Base-by-base conservation (phyloP, 2,888 invertebrate species). In the Rhagonycha lutea region DNA sequence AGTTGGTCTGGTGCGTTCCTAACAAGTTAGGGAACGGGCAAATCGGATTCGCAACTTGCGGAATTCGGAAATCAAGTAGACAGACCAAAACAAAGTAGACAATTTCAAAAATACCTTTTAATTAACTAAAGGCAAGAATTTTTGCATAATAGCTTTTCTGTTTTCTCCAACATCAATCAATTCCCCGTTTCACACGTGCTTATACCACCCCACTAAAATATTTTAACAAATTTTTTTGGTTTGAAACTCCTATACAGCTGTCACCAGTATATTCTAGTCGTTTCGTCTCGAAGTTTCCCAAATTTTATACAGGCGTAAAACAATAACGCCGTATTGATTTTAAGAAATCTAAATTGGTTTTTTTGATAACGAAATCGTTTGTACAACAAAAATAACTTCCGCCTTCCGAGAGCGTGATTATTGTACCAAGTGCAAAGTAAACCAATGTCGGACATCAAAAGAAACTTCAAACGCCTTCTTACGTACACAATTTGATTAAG, bases 371-470 rank as follows among this genome's bases (percentile, higher is more conserved):
- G 47, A 47, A 47, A 47, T 47, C 47, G 47, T 47, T 47, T n/a
- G 47, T 47, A n/a, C 5, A 47, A 47, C n/a, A n/a, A 47, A 47
- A 47, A 47, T n/a, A 47, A 47, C 47, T 47, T 47, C n/a, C n/a
- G 47, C 47, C n/a, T 47, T 47, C n/a, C n/a, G 47, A n/a, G 47
- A 47, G 47, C 47, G 47, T 47, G 47, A 47, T 47, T 47, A 47
- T 47, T 47, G 47, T 47, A 47, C 47, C 61, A 18, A 61, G 61
- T 28, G 24, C 61, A 61, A 69, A 69, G 28, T 69, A 69, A 69
- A 69, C 60, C 69, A 60, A 23, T 26, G 23, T 24, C 23, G n/a
- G 61, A 71, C 71, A 63, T 71, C 71, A 71, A 71, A 71, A 63
- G 71, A 61, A 70, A 26, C 61, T 61, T 62, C 70, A 26, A 70